Evolutionary conservation across 2,797 vertebrate species (phyloP), one percentile per base, ranked within the genome.

Genomic region (Xiphorhynchus erythropygius): DNA sequence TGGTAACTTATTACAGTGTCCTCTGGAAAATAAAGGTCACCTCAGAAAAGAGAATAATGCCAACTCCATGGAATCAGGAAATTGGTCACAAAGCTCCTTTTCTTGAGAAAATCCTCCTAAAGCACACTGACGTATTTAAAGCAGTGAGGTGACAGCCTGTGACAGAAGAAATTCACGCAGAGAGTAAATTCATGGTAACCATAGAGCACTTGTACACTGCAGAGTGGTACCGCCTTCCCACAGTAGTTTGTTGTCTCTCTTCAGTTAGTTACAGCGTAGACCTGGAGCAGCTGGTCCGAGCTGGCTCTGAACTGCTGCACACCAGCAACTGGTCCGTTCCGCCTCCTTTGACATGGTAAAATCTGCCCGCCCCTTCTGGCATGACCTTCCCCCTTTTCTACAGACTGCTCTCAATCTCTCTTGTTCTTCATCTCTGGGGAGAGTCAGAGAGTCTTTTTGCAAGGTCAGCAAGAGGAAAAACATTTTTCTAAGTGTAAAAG

Each of bases 211-310:
- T 70, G 19, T 60, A 56, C 1, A 1, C 64, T 89, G 76, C 46
- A 79, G 78, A 6, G 53, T 15, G 2, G 37, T 11, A n/a, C 4
- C 6, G 35, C 24, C 62, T 39, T 89, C 84, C 84, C 81, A 84
- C 84, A 82, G 71, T 3, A 91, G 86, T 57, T 89, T 16, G 39
- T 50, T 89, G 75, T 64, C 44, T 65, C 39, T 57, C 39, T 24
- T 41, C 52, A 68, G 46, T 70, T 42, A 28, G 35, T 84, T 71
- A 71, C 63, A 30, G 67, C 41, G 67, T 92, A 94, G 94, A 89
- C 53, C 68, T 81, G 81, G 49, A 84, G 75, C 86, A 92, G 96
- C 90, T 96, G 93, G 78, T 50, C 87, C 81, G 83, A 83, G 84
- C 88, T 92, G 94, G 81, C 64, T 85, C 88, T 41, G 64, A 87